A percentile compares a stretch with the other conserved stretches of the same genome.
Conservation (phyloP, 2,888 invertebrate genomes). For the Drosophila diplacantha region DNA sequence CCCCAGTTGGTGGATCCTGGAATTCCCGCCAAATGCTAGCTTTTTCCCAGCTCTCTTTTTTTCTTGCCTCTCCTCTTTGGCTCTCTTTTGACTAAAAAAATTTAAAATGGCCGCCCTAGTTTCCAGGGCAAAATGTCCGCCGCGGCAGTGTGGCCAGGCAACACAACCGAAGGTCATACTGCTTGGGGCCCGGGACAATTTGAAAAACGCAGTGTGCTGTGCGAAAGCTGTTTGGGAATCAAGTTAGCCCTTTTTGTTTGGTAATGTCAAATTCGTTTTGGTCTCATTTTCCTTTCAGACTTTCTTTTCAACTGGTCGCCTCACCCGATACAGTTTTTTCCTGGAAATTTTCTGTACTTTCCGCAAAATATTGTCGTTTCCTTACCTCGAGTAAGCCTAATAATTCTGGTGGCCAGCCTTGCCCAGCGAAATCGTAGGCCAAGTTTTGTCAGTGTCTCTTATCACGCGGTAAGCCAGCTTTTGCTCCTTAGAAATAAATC, state of each 20-base stretch:
- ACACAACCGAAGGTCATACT: neutral
- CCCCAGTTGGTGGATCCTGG: slow-evolving; percentile 9
- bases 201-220: neutral
- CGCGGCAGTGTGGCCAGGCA: neutral
- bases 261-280: neutral
- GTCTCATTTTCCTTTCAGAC: too few species aligned
- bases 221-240: neutral
- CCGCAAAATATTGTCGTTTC: neutral
- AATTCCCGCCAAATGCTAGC: slow-evolving; percentile 16
- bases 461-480: neutral
- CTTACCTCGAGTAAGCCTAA: neutral
- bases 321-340: neutral
- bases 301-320: neutral
- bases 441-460: neutral
- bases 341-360: slow-evolving; percentile 6
- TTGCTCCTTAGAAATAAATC: neutral
- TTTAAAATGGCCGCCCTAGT: slow-evolving; percentile 4
- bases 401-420: neutral
- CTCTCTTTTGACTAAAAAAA: neutral
- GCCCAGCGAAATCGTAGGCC: neutral
- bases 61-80: neutral
- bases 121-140: neutral
- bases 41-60: slow-evolving; percentile 1
- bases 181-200: neutral
- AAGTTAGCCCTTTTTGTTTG: neutral